Conservation (phyloP, 2,797 vertebrate species). For the Gobionotothen gibberifrons region DNA sequence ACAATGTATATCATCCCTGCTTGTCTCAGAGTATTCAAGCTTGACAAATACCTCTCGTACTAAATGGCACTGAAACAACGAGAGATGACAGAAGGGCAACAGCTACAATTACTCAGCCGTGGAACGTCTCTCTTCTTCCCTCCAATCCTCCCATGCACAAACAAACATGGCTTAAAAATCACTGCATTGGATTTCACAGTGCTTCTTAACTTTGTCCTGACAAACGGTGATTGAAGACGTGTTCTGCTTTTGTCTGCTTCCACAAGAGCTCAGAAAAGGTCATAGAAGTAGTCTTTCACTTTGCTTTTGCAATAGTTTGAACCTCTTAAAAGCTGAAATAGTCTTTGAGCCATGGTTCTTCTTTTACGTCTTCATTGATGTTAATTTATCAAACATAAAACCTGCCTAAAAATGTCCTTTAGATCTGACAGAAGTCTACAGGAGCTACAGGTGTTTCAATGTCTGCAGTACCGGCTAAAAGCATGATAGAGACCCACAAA, state of each 20-base stretch:
- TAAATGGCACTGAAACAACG: conserved; percentile 70
- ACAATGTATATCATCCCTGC: conserved; percentile 65
- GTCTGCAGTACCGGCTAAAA: background rate
- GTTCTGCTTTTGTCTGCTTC: conserved; percentile 40
- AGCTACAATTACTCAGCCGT: conserved; percentile 57
- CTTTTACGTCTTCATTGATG: conserved; percentile 45
- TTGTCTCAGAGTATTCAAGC: conserved; percentile 67
- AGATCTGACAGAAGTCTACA: conserved; percentile 23
- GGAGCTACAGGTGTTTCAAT: conserved; percentile 38
- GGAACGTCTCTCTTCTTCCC: conserved; percentile 53
- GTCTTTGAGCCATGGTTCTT: conserved; percentile 48
- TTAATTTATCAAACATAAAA: conserved; percentile 63
- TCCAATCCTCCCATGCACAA: conserved; percentile 43
- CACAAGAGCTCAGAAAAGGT: conserved; percentile 36
- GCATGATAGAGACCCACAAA: conserved; percentile 15
- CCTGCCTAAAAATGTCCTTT: conserved; percentile 21
- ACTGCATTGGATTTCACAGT: conserved; percentile 31
- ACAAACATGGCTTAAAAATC: conserved; percentile 52
- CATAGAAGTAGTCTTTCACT: conserved; percentile 41
- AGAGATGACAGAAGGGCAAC: conserved; percentile 67
- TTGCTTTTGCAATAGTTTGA: conserved; percentile 46
- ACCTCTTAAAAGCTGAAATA: conserved; percentile 55
- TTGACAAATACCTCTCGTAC: conserved; percentile 65
- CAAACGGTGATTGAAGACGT: conserved; percentile 49
- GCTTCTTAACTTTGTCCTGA: conserved; percentile 46